Conservation (phyloP, 2,888 invertebrate species). For the Pseudococcus viburni region DNA sequence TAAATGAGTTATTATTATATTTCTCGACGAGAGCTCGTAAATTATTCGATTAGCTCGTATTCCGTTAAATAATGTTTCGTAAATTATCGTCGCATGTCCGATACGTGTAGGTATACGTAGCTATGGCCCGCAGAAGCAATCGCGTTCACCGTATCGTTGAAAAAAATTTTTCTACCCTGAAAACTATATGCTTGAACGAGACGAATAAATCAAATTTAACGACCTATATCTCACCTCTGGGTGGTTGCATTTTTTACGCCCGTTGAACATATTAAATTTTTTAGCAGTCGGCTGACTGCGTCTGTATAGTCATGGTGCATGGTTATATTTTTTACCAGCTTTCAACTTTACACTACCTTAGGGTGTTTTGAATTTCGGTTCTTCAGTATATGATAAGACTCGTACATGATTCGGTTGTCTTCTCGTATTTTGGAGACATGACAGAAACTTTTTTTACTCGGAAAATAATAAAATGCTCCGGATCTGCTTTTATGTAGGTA, state of each 20-base stretch:
- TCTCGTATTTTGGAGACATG: too few relatives aligned
- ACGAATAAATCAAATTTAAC: slow-evolving; percentile 19
- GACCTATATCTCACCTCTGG: background rate
- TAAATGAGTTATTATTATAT: slow-evolving; percentile 44
- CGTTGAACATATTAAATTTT: slow-evolving; percentile 11
- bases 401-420: too few relatives aligned
- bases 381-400: too few relatives aligned
- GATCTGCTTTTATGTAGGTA: too few relatives aligned
- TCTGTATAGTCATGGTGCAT: background rate
- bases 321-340: background rate
- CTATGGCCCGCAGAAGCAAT: background rate
- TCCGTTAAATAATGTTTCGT: slow-evolving; percentile 43
- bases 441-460: too few relatives aligned
- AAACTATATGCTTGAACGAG: background rate
- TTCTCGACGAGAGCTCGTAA: slow-evolving; percentile 47
- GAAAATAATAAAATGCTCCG: too few relatives aligned
- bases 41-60: slow-evolving; percentile 45
- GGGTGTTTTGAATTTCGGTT: too few relatives aligned
- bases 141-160: background rate
- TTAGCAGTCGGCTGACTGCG: background rate
- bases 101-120: background rate
- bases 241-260: slow-evolving; percentile 2
- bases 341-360: background rate
- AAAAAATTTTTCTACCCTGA: background rate
- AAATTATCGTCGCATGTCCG: slow-evolving; percentile 48